Conservation (phyloP, 1,140 invertebrate species). For the Caerostris extrusa region DNA sequence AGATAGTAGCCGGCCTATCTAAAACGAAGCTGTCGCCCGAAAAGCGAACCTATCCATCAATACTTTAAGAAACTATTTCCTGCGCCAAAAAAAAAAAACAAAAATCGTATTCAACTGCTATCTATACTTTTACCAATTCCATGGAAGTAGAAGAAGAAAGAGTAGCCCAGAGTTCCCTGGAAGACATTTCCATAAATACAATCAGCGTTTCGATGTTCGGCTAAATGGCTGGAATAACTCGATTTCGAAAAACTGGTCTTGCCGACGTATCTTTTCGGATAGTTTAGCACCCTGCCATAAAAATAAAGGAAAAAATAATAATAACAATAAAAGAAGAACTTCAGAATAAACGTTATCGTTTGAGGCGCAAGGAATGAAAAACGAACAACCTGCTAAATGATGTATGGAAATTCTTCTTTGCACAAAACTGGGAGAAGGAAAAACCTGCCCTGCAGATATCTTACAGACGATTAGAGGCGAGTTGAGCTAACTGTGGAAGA, state of each 20-base stretch:
- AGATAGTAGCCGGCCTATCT: not conserved
- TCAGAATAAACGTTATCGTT: constrained; percentile 35
- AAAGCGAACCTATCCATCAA: not conserved
- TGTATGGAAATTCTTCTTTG: constrained; percentile 52
- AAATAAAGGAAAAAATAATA: not conserved
- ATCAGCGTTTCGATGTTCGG: constrained; percentile 45
- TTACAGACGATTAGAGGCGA: constrained; percentile 44
- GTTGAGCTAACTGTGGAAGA: constrained; percentile 14
- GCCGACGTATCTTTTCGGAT: constrained; percentile 50
- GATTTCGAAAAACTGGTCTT: constrained; percentile 41
- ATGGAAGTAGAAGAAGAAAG: not conserved
- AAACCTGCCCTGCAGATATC: not conserved
- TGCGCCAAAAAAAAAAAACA: not conserved
- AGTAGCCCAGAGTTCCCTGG: not conserved
- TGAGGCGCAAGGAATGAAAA: constrained; percentile 29
- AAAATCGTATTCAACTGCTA: not conserved
- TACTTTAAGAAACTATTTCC: not conserved
- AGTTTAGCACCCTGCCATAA: constrained; percentile 54
- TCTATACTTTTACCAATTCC: constrained; percentile 20
- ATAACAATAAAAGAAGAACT: not conserved
- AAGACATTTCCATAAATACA: constrained; percentile 69
- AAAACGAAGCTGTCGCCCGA: not conserved
- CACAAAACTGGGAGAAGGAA: not conserved
- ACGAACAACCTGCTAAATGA: constrained; percentile 48
- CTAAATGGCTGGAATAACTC: constrained; percentile 58